These are phyloP conservation scores for Turritopsis dohrnii DNA, from an alignment of 30 jellyfish, hydroid and myxozoan species.

Conservation along the genomic window DNA sequence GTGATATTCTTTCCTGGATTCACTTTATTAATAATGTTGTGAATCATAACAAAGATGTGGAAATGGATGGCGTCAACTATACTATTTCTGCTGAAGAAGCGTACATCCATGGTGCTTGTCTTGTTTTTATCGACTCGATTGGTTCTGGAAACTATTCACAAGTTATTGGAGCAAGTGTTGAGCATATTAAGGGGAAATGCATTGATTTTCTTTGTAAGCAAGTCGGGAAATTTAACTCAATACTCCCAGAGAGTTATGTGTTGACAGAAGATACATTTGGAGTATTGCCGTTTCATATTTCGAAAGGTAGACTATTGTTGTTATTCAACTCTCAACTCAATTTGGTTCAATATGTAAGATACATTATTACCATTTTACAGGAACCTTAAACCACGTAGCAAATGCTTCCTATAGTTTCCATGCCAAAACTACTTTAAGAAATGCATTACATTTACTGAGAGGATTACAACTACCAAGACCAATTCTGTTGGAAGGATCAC, in stretches of 20 bases:
- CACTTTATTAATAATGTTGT: conserved; percentile 48
- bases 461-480: conserved; percentile 86
- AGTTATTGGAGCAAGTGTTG: background rate
- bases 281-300: conserved; percentile 48
- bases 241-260: background rate
- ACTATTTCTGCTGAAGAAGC: conserved; percentile 45
- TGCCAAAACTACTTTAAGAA: conserved; percentile 76
- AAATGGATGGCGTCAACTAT: background rate
- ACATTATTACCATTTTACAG: background rate
- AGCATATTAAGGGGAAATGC: background rate
- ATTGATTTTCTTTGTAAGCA: conserved; percentile 1
- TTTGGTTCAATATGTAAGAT: background rate
- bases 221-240: conserved; percentile 22
- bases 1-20: conserved; percentile 79
- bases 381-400: background rate
- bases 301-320: conserved; percentile 33
- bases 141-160: conserved; percentile 58
- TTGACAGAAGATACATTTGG: conserved; percentile 39
- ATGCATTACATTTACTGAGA: conserved; percentile 62
- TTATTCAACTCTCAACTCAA: background rate
- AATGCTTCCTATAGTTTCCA: conserved; percentile 35
- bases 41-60: conserved; percentile 13
- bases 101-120: conserved; percentile 77
- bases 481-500: conserved; percentile 96
- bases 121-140: conserved; percentile 80